These are phyloP conservation scores for Lissocephala sabroskyi DNA, from an alignment of 2,888 invertebrate species.

Conservation along the genomic window DNA sequence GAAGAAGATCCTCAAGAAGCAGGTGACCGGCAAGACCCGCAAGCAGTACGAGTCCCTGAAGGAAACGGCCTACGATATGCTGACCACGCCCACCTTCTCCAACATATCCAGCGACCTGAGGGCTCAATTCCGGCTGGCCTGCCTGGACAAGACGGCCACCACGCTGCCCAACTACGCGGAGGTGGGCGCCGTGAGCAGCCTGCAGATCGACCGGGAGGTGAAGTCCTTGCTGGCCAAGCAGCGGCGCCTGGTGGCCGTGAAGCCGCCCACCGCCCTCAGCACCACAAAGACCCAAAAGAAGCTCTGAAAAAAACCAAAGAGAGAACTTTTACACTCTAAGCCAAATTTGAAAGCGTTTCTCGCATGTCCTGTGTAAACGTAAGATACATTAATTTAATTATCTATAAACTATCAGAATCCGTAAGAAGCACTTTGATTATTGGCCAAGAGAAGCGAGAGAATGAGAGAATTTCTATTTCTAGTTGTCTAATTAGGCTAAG, in stretches of 20 bases:
- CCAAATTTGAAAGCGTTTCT: too few relatives aligned
- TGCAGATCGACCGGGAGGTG: constrained; percentile 34
- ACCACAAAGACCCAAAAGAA: too few relatives aligned
- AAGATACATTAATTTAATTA: too few relatives aligned
- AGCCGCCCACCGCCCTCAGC: too few relatives aligned
- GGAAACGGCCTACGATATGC: constrained; percentile 60
- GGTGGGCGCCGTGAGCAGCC: constrained; percentile 13
- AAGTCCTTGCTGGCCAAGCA: constrained; percentile 27
- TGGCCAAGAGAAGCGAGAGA: too few relatives aligned
- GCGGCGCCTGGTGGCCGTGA: constrained; percentile 20
- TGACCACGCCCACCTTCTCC: constrained; percentile 47
- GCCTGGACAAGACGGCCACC: constrained; percentile 27
- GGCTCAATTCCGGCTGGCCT: constrained; percentile 32
- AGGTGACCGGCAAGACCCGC: constrained; percentile 42
- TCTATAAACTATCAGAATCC: too few relatives aligned
- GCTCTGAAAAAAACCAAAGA: too few relatives aligned
- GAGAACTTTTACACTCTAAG: too few relatives aligned
- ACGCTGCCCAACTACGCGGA: constrained; percentile 37
- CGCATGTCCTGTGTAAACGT: too few relatives aligned
- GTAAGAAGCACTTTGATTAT: too few relatives aligned
- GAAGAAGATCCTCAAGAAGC: constrained; percentile 17
- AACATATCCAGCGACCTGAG: constrained; percentile 10
- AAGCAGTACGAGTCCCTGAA: constrained; percentile 37
- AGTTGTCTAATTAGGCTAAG: too few relatives aligned
- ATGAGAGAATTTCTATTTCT: too few relatives aligned